Base-by-base conservation (phyloP, 1,140 invertebrate species). In the Bombus superbus region DNA sequence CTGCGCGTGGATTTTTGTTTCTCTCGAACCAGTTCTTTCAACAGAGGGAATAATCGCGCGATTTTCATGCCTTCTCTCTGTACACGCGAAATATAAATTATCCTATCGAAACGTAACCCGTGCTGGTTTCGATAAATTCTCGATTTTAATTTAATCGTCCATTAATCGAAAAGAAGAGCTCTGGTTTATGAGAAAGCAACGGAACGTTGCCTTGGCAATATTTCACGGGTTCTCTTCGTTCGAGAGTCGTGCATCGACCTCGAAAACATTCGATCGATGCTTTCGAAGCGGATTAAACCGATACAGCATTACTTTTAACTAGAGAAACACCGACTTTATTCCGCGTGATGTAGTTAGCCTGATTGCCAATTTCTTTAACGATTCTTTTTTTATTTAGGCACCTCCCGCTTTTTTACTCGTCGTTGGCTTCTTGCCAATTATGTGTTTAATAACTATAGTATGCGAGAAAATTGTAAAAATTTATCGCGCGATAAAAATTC, bases 61-160 rank as follows among this genome's bases (percentile, higher is more conserved):
- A 40, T 71, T 38, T 68, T 38, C 66, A 38, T 38, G n/a, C 2
- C 66, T 35, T 40, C 38, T 35, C n/a, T 69, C 35, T 69, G 25
- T 28, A 40, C 68, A 28, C 38, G 68, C 3, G 38, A 40, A 40
- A 28, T 47, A 66, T 68, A 47, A 68, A 79, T 47, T 78, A 78
- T 40, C 28, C 3, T 22, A 25, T 64, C 11, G 25, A 38, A 40
- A n/a, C 28, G 15, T 44, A 25, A n/a, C 13, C 1, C 9, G 18
- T 6, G 28, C 42, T 35, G 9, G 3, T 68, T 18, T 28, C 77
- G 42, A 79, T 79, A 66, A 79, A 68, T 79, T 44, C 28, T 28
- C 78, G 64, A 53, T 71, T 71, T 80, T 80, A 80, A 80, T 80
- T 47, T 71, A 53, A 80, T 80, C 78, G 66, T 28, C 35, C 44